Evolutionary conservation across 1,140 invertebrate species (phyloP).

Genomic region (Scaptomyza graminum): DNA sequence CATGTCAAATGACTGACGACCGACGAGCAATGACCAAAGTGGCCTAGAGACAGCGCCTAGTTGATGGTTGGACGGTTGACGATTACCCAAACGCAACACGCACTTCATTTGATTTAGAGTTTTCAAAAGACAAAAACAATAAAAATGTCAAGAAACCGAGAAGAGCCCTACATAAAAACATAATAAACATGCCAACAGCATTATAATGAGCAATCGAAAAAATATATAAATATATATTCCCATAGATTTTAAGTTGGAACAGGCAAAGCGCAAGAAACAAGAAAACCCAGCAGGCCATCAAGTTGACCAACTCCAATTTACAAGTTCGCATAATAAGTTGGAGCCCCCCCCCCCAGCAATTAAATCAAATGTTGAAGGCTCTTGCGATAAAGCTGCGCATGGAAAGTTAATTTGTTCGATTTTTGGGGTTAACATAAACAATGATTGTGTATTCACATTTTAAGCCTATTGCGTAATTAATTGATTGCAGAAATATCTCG

Average conservation of each 20-base stretch:
- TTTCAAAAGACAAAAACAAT: constrained; percentile 7
- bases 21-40: constrained; percentile 41
- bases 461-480: too few species aligned
- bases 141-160: constrained; percentile 5
- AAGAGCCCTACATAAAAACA: constrained; percentile 32
- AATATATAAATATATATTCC: background rate
- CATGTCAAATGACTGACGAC: constrained; percentile 73
- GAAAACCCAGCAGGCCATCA: constrained; percentile 33
- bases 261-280: constrained; percentile 13
- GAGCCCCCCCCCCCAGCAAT: constrained; percentile 19
- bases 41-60: constrained; percentile 56
- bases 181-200: constrained; percentile 48
- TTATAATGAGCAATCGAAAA: constrained; percentile 35
- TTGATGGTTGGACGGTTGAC: constrained; percentile 3
- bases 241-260: constrained; percentile 19
- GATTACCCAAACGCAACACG: constrained; percentile 33
- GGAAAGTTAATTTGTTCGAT: constrained; percentile 36
- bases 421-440: background rate
- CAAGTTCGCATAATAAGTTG: constrained; percentile 5
- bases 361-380: constrained; percentile 37
- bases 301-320: constrained; percentile 33
- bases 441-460: background rate
- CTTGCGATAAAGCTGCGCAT: constrained; percentile 26
- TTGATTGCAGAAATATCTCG: too few species aligned
- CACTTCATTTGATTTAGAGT: constrained; percentile 42